These are phyloP conservation scores for Ptychodera flava DNA, from an alignment of 35 echinoderm and acorn worm genomes.

Conservation along the genomic window DNA sequence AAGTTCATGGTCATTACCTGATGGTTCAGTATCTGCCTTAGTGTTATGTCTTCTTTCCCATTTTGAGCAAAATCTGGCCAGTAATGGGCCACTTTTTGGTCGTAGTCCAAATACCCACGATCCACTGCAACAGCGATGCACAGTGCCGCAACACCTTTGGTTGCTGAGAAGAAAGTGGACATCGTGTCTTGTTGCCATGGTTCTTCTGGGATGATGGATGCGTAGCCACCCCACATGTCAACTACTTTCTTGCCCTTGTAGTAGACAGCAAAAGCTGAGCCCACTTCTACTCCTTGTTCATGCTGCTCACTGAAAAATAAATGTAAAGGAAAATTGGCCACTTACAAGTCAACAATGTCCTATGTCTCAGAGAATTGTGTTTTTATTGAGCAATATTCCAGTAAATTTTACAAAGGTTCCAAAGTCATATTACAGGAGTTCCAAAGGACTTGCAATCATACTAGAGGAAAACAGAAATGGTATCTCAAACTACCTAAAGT, in stretches of 20 bases:
- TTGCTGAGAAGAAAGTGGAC: conserved; percentile 40
- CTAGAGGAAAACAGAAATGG: background rate
- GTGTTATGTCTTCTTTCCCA: conserved; percentile 67
- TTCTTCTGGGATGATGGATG: conserved; percentile 23
- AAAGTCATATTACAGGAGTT: too few relatives aligned
- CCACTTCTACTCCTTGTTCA: conserved; percentile 52
- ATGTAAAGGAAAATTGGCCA: background rate
- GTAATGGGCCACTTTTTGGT: conserved; percentile 53
- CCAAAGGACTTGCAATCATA: too few relatives aligned
- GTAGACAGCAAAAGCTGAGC: conserved; percentile 65
- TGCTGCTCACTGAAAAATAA: conserved; percentile 43
- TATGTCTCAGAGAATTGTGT: background rate
- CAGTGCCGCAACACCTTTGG: conserved; percentile 65
- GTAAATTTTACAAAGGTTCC: background rate
- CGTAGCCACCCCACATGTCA: conserved; percentile 81
- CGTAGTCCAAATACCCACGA: conserved; percentile 47
- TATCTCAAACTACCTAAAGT: too few relatives aligned
- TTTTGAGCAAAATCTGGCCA: conserved; percentile 91
- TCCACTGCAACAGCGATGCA: conserved; percentile 54
- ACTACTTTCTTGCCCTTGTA: conserved; percentile 64
- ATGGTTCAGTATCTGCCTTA: conserved; percentile 48
- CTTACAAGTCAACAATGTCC: background rate
- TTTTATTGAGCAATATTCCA: background rate
- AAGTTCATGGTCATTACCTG: conserved; percentile 27
- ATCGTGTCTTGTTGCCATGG: conserved; percentile 68